phyloP scores from a whole-genome alignment of 2,797 vertebrate species.

The Kryptopterus vitreolus region DNA sequence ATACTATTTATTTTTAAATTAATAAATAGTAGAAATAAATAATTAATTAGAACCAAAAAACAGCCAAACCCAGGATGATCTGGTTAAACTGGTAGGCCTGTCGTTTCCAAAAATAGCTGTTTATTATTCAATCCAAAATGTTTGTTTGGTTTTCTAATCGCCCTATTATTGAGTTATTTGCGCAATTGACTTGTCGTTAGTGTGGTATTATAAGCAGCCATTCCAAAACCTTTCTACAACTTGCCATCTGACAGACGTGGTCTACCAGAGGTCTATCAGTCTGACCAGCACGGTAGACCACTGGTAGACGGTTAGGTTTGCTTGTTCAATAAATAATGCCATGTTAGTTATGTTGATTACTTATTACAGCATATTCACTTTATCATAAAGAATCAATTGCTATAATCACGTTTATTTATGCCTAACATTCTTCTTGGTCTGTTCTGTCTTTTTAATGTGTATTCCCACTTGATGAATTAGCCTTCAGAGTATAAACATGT shows the following conservation, averaged over 20 bases:
- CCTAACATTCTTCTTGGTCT: background rate
- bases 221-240: background rate
- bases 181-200: background rate
- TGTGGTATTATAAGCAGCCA: background rate
- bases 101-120: background rate
- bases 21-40: background rate
- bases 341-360: background rate
- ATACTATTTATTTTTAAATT: background rate
- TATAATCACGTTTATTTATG: background rate
- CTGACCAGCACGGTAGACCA: background rate
- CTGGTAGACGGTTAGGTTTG: background rate
- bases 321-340: background rate
- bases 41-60: no score
- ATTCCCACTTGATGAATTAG: background rate
- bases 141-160: background rate
- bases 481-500: background rate
- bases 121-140: background rate
- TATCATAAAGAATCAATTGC: background rate
- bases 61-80: background rate
- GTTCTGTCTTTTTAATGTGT: background rate
- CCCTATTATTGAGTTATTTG: background rate
- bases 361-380: background rate
- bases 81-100: background rate
- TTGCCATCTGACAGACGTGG: background rate
- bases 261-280: constrained; percentile 7